Evolutionary conservation across 2,888 invertebrate species (phyloP).

Genomic region (Catocala nupta): DNA sequence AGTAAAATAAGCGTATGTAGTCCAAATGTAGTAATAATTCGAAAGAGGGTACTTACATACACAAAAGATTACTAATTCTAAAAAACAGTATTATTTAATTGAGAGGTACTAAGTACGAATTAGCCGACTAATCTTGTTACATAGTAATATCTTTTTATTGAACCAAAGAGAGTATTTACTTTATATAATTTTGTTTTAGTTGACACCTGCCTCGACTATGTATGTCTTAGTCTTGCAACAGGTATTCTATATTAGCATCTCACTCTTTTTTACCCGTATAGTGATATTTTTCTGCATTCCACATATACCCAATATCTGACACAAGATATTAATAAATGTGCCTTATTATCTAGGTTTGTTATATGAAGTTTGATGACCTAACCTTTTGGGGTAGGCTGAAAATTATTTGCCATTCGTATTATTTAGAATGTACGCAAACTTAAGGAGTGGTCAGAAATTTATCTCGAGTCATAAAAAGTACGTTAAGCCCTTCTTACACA

Average conservation of each 20-base stretch:
- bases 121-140: not conserved
- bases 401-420: no score
- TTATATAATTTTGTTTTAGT: not conserved
- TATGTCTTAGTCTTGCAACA: constrained; percentile 25
- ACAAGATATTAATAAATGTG: constrained; percentile 5
- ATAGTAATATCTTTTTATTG: constrained; percentile 46
- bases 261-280: no score
- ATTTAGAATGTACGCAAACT: no score
- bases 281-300: not conserved
- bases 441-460: no score
- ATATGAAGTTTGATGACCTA: not conserved
- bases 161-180: constrained; percentile 41
- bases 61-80: no score
- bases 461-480: no score
- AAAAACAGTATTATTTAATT: no score
- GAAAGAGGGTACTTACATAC: no score
- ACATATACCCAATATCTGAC: not conserved
- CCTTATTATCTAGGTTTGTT: constrained; percentile 9
- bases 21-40: no score
- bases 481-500: no score
- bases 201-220: constrained; percentile 34
- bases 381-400: not conserved
- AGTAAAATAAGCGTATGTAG: no score
- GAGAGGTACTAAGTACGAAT: no score
- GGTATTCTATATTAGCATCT: constrained; percentile 8